phyloP scores from a whole-genome alignment of 2,113 vertebrate genomes.

The Ammodytes dubius region DNA sequence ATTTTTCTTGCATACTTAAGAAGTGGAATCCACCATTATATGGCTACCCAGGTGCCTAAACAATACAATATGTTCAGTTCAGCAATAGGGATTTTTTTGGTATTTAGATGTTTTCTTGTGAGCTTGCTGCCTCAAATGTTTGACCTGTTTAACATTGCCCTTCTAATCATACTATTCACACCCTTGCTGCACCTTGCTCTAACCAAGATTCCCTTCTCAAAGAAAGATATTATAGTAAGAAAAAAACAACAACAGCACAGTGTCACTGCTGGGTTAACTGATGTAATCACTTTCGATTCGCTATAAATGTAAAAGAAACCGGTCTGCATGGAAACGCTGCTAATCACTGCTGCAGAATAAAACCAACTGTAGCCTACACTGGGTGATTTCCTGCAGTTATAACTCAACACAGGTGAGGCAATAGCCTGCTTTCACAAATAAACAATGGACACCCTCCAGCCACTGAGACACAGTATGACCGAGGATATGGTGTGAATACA shows the following conservation, averaged over 20 bases:
- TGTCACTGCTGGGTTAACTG: slow-evolving; percentile 25
- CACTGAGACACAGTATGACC: slow-evolving; percentile 25
- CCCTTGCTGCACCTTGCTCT: background rate
- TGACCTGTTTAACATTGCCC: background rate
- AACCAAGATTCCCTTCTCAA: background rate
- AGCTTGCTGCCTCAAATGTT: background rate
- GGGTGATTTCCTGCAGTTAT: slow-evolving; percentile 1
- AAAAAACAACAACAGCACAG: background rate
- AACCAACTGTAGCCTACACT: slow-evolving; percentile 9
- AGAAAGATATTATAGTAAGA: background rate
- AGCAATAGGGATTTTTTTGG: too few relatives aligned
- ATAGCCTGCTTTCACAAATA: slow-evolving; percentile 11
- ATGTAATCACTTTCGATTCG: slow-evolving; percentile 28
- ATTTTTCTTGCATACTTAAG: background rate
- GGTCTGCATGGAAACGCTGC: slow-evolving; percentile 1
- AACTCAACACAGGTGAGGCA: slow-evolving; percentile 19
- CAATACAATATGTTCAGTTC: background rate
- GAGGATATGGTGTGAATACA: slow-evolving; percentile 34
- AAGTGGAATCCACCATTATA: background rate
- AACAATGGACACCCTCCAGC: slow-evolving; percentile 40
- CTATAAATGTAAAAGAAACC: background rate
- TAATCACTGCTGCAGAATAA: slow-evolving; percentile 11
- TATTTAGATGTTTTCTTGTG: background rate
- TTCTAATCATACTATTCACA: background rate
- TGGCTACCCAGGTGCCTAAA: background rate